Base-by-base conservation (phyloP, 2,888 invertebrate species). In the Papilio gigon region DNA sequence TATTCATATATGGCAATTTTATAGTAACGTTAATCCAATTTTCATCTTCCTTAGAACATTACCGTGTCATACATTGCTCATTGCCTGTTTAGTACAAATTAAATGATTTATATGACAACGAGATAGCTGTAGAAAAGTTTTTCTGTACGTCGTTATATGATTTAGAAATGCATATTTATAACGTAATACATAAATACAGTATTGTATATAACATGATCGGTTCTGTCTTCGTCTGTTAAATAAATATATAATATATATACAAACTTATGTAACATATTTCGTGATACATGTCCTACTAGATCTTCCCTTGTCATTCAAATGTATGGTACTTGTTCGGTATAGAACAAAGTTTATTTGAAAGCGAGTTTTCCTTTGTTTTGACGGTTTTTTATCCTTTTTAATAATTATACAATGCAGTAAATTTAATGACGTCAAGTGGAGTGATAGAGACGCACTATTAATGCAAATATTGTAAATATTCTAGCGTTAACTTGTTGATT, bases 21-120 rank as follows among this genome's bases (percentile, higher is more conserved):
- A n/a, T n/a, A n/a, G n/a, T n/a, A n/a, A n/a, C n/a, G n/a, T n/a
- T n/a, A 11, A 42, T 42, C 17, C 17, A 42, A 42, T 40, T 11
- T 47, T 6, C 22, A 3, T 47, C 22, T 2, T 4, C 5, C 12
- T 27, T 12, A 2, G 12, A 27, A 59, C 58, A 58, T 71, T 68
- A 70, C 59, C 71, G 61, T 70, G 71, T 73, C 80, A 80, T 84
- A n/a, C n/a, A 58, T 86, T 87, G 86, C 88, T 89, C 87, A 88
- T 86, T 84, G 84, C 90, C 91, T 91, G 90, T 86, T 86, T 87
- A 91, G 91, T 91, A 91, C 91, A 91, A 91, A 88, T 72, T 75
- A 76, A 74, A 73, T 44, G 27, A 20, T 12, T 66, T 66, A 25
- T 59, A 59, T 25, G 22, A 47, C 42, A 65, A 33, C 30, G 58